A percentile compares a stretch with the other conserved stretches of the same genome.
Evolutionary conservation across 2,113 vertebrate genomes (phyloP).

Genomic region (Anthoscopus minutus): DNA sequence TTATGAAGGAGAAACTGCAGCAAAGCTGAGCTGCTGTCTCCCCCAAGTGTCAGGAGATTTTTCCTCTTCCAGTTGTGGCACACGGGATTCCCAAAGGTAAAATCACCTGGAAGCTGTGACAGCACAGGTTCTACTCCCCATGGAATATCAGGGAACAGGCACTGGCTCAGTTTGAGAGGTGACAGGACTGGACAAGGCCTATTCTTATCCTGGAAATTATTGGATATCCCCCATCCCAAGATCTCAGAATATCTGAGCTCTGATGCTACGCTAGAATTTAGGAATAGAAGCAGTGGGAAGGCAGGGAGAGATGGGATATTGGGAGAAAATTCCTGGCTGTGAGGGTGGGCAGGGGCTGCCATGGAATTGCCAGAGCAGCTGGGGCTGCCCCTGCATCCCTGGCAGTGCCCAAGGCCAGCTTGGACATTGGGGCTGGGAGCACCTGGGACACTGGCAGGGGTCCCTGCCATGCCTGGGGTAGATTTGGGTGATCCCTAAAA

Average conservation of each 20-base stretch:
- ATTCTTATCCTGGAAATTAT: neutral
- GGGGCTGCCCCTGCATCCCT: neutral
- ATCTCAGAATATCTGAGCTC: neutral
- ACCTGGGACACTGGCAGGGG: neutral
- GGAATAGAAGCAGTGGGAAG: neutral
- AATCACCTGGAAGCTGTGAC: neutral
- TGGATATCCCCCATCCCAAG: neutral
- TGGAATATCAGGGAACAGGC: neutral
- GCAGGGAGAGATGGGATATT: neutral
- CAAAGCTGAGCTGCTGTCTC: constrained; percentile 43
- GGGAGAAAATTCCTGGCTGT: neutral
- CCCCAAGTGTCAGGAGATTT: constrained; percentile 34
- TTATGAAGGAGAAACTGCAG: neutral
- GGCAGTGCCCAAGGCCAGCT: neutral
- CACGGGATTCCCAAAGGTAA: too few relatives aligned
- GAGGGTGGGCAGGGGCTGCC: neutral
- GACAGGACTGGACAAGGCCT: neutral
- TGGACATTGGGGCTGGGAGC: neutral
- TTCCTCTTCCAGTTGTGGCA: neutral
- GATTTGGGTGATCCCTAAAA: rapidly evolving
- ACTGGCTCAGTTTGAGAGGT: neutral
- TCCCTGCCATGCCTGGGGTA: neutral
- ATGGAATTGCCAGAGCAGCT: neutral
- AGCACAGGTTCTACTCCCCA: neutral
- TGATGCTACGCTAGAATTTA: rapidly evolving